Percentiles rank a stretch among this genome's conserved stretches.
Evolutionary conservation across 2,888 invertebrate species (phyloP).

Genomic region (Dyspetes luteomarginatus): DNA sequence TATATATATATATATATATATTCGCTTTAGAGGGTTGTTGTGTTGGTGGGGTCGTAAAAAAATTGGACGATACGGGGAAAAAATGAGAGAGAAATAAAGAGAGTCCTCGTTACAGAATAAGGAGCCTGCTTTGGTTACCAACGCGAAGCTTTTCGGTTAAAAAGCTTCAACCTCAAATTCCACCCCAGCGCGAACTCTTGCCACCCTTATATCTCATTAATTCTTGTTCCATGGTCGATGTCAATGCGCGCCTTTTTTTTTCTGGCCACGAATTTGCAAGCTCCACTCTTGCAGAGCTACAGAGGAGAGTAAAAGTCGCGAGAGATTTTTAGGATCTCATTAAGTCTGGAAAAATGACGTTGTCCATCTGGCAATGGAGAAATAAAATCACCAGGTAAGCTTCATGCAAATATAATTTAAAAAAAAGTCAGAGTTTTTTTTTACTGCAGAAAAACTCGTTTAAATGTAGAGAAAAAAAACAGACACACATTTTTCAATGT

Average conservation of each 20-base stretch:
- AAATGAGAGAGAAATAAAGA: slow-evolving; percentile 23
- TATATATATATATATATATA: not conserved
- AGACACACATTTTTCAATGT: too few species aligned
- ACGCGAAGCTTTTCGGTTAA: slow-evolving; percentile 6
- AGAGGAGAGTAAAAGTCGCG: slow-evolving; percentile 39
- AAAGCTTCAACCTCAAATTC: slow-evolving; percentile 16
- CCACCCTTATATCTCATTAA: slow-evolving; percentile 73
- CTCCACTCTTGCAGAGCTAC: not conserved
- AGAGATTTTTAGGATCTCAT: slow-evolving; percentile 79
- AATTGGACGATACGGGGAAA: slow-evolving; percentile 33
- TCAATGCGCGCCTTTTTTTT: slow-evolving; percentile 63
- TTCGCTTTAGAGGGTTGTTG: slow-evolving; percentile 56
- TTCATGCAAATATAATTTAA: too few species aligned
- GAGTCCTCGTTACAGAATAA: slow-evolving; percentile 33
- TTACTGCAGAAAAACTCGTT: not conserved
- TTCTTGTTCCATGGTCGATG: slow-evolving; percentile 67
- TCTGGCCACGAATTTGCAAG: slow-evolving; percentile 8
- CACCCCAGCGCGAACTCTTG: slow-evolving; percentile 4
- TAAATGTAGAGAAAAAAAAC: too few species aligned
- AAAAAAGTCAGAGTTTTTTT: not conserved
- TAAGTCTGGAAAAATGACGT: slow-evolving; percentile 75
- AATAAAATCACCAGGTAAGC: not conserved
- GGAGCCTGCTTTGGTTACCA: too few species aligned
- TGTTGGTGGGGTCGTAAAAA: slow-evolving; percentile 26
- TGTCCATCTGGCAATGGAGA: slow-evolving; percentile 23